Percentiles rank a stretch among this genome's conserved stretches.
These are phyloP conservation scores for Anas bahamensis DNA, from an alignment of 2,797 vertebrate genomes.

Conservation along the genomic window DNA sequence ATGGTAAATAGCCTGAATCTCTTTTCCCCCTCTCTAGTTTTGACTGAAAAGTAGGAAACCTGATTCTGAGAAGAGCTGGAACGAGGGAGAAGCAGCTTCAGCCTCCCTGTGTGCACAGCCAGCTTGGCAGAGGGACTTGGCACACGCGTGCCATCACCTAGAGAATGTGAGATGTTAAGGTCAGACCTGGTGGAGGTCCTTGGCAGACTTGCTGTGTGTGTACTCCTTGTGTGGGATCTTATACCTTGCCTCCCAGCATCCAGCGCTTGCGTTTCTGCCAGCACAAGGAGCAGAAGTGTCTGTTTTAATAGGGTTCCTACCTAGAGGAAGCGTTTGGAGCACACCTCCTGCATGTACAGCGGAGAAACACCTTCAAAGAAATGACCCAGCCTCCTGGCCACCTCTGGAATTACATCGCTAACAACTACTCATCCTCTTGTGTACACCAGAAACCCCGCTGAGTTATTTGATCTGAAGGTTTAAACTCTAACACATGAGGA, in stretches of 20 bases:
- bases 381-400: neutral
- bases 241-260: fast-evolving
- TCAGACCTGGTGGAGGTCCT: neutral
- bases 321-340: neutral
- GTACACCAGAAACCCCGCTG: neutral
- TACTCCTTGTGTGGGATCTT: neutral
- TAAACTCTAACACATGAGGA: neutral
- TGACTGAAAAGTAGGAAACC: neutral
- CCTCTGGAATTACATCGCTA: neutral
- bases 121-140: constrained; percentile 13
- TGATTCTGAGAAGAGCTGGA: neutral
- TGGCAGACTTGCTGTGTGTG: neutral
- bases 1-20: neutral
- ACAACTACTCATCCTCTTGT: neutral
- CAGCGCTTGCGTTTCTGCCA: neutral
- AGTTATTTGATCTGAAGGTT: neutral
- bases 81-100: neutral
- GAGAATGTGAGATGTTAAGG: neutral
- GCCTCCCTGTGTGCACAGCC: neutral
- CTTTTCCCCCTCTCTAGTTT: neutral
- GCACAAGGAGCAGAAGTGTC: neutral
- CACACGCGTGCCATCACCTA: neutral
- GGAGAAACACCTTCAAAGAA: neutral
- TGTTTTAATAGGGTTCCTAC: neutral
- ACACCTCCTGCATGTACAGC: neutral